phyloP scores from a whole-genome alignment of 1,140 invertebrate species.

The Rhynchophorus ferrugineus region DNA sequence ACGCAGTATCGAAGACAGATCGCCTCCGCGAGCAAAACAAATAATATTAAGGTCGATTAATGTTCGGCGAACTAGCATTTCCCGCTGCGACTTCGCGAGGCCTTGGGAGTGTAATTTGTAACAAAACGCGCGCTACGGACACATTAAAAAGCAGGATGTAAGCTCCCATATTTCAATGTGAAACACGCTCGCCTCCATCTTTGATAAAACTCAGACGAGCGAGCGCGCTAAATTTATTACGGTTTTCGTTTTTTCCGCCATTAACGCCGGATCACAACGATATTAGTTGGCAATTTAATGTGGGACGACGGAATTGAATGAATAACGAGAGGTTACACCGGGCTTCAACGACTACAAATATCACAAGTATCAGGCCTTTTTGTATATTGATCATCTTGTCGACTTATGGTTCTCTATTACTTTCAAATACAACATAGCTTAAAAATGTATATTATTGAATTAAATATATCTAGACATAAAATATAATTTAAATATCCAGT shows the following conservation, averaged over 20 bases:
- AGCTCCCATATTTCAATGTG: conserved; percentile 19
- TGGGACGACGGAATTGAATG: too few relatives aligned
- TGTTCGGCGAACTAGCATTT: not conserved
- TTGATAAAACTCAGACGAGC: conserved; percentile 17
- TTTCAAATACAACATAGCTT: too few relatives aligned
- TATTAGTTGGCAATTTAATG: not conserved
- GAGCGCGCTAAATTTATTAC: conserved; percentile 13
- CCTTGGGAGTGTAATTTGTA: conserved; percentile 11
- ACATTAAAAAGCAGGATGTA: conserved; percentile 20
- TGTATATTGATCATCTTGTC: too few relatives aligned
- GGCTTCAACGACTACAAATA: too few relatives aligned
- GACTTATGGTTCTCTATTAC: too few relatives aligned
- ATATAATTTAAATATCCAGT: too few relatives aligned
- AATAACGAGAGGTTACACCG: too few relatives aligned
- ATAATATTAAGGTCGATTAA: not conserved
- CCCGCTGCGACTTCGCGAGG: conserved; percentile 7
- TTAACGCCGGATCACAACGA: not conserved
- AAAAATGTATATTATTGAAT: too few relatives aligned
- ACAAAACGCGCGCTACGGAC: conserved; percentile 11
- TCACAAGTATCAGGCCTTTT: too few relatives aligned
- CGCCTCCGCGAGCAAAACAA: not conserved
- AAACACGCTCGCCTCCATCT: conserved; percentile 15
- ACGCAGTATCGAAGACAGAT: not conserved
- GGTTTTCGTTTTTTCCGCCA: conserved; percentile 9
- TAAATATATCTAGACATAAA: too few relatives aligned